Evolutionary conservation across 2,888 invertebrate genomes (phyloP).

Genomic region (Epiperipatus broadwayi): DNA sequence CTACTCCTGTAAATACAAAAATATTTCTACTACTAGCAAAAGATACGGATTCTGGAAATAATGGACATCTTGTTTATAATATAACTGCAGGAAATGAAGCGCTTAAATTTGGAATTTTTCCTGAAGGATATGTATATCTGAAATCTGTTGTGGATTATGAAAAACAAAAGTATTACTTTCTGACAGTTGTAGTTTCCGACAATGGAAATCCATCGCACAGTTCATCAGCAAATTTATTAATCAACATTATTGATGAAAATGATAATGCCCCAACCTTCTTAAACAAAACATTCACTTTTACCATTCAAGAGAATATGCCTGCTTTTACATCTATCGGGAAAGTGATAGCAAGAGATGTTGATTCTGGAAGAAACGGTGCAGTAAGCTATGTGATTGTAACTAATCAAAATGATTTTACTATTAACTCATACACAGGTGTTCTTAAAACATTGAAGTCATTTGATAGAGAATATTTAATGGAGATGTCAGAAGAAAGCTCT

Average conservation of each 20-base stretch:
- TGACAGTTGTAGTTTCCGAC: slow-evolving; percentile 64
- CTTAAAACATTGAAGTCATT: slow-evolving; percentile 64
- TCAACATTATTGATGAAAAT: slow-evolving; percentile 86
- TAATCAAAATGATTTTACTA: slow-evolving; percentile 46
- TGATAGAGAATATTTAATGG: slow-evolving; percentile 68
- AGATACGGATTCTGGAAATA: slow-evolving; percentile 64
- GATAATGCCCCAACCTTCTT: slow-evolving; percentile 84
- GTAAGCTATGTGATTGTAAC: slow-evolving; percentile 46
- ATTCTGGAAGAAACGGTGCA: slow-evolving; percentile 78
- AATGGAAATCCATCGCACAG: slow-evolving; percentile 48
- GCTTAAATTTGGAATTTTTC: slow-evolving; percentile 76
- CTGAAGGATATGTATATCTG: slow-evolving; percentile 78
- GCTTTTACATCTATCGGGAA: slow-evolving; percentile 78
- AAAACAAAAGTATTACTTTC: slow-evolving; percentile 69
- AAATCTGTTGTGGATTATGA: slow-evolving; percentile 69
- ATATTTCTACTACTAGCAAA: slow-evolving; percentile 75
- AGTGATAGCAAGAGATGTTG: slow-evolving; percentile 65
- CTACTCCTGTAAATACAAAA: slow-evolving; percentile 68
- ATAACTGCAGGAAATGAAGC: slow-evolving; percentile 70
- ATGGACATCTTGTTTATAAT: slow-evolving; percentile 55
- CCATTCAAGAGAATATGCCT: slow-evolving; percentile 67
- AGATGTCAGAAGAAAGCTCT: slow-evolving; percentile 52
- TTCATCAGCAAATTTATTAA: slow-evolving; percentile 70
- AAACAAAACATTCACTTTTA: slow-evolving; percentile 72
- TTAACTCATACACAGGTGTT: slow-evolving; percentile 75